Evolutionary conservation across 2,797 vertebrate genomes (phyloP), one percentile per base, ranked within the genome.

Genomic region (Cuculus canorus): DNA sequence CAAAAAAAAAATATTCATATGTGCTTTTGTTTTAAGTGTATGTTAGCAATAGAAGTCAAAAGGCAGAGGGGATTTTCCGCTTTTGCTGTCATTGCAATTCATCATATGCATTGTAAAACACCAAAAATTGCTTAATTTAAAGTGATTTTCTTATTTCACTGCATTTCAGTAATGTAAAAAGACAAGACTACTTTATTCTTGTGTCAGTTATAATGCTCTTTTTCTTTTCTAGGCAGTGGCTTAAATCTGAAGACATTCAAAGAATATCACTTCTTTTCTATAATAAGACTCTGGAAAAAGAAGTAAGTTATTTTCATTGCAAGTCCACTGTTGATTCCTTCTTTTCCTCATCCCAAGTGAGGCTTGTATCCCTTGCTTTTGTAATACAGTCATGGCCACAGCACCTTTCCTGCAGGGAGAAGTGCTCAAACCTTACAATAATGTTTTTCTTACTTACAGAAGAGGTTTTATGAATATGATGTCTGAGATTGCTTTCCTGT

Each of bases 171-270:
- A 79, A 23, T 22, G 25, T 3, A 43, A 54, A 90, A 91, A 32
- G 28, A 57, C 13, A 24, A 10, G 5, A n/a, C 12, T 82, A 3
- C 9, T 88, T 65, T 48, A 30, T 81, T 79, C 28, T 52, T 75
- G 5, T 45, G 15, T 53, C 60, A 56, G 0, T 92, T 48, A 53
- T 18, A 37, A 66, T 47, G 13, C 75, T 84, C 37, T 10, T 69
- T 95, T 86, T 88, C 63, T 87, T 11, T 98, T 98, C 45, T 91
- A 99, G 99, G 96, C 99, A 99, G 79, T 99, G 99, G 99, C 98
- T 99, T 70, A 99, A 99, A 95, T 99, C 99, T 43, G 99, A 99
- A 94, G 99, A 99, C 85, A 99, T 99, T 96, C 99, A 99, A 97
- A 98, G 99, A 97, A 99, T 99, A 98, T 99, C 99, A 2, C 97